These are phyloP conservation scores for Paradoxurus hermaphroditus DNA, from an alignment of 2,113 vertebrate species.

Conservation along the genomic window DNA sequence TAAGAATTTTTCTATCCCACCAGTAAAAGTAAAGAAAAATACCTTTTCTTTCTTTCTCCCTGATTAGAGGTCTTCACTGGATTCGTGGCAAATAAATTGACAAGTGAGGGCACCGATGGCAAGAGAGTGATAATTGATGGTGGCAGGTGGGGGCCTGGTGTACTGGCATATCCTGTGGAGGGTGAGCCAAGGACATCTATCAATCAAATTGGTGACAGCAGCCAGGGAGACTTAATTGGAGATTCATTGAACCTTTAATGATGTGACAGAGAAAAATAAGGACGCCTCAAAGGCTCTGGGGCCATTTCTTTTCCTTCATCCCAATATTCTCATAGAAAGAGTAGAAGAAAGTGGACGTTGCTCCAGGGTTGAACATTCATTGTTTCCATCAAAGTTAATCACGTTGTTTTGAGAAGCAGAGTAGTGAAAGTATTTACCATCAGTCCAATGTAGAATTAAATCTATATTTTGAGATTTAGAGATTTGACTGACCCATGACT, in stretches of 20 bases:
- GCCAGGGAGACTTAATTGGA: constrained; percentile 87
- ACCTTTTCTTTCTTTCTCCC: constrained; percentile 73
- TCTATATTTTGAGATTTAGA: constrained; percentile 44
- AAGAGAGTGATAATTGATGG: constrained; percentile 82
- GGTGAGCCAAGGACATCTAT: constrained; percentile 90
- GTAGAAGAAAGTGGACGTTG: constrained; percentile 65
- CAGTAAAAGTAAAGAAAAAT: constrained; percentile 71
- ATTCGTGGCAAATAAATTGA: constrained; percentile 83
- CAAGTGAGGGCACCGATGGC: constrained; percentile 80
- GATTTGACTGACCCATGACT: background rate
- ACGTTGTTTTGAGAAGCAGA: constrained; percentile 62
- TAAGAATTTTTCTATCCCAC: constrained; percentile 53
- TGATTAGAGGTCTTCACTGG: constrained; percentile 73
- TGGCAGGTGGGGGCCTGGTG: constrained; percentile 67
- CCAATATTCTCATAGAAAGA: constrained; percentile 71
- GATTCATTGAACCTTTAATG: constrained; percentile 89
- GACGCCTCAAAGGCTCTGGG: constrained; percentile 77
- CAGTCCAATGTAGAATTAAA: constrained; percentile 1
- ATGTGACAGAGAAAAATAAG: constrained; percentile 88
- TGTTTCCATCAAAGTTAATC: constrained; percentile 69
- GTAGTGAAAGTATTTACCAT: background rate
- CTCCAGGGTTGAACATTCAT: constrained; percentile 73
- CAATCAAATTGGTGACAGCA: constrained; percentile 84
- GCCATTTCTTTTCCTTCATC: constrained; percentile 76
- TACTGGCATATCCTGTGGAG: constrained; percentile 80